Conservation (phyloP, 2,888 invertebrate genomes). For the Conistra vaccinii region DNA sequence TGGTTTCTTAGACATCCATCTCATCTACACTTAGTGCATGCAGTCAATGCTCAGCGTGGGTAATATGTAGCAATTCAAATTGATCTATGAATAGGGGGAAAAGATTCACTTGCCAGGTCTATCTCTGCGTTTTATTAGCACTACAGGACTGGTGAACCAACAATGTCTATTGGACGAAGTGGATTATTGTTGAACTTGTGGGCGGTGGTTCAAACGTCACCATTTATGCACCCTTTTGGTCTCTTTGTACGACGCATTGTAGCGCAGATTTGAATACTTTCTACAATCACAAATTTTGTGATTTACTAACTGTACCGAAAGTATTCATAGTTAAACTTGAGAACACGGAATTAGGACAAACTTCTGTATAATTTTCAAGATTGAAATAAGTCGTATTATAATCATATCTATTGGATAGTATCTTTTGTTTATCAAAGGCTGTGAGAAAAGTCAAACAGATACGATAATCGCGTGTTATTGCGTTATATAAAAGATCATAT, state of each 20-base stretch:
- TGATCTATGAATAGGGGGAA: neutral
- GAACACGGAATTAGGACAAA: neutral
- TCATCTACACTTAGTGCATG: neutral
- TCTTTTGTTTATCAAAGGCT: neutral
- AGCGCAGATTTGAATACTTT: neutral
- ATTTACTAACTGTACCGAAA: too few relatives aligned
- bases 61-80: neutral
- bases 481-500: conserved; percentile 17
- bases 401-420: conserved; percentile 27
- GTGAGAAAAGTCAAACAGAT: conserved; percentile 9
- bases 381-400: neutral
- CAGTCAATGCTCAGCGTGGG: too few relatives aligned
- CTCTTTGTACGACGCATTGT: conserved; percentile 6
- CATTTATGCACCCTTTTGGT: neutral
- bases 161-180: conserved; percentile 9
- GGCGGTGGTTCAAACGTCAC: conserved; percentile 19
- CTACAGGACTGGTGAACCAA: neutral
- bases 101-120: neutral
- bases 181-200: conserved; percentile 23
- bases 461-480: conserved; percentile 1
- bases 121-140: neutral
- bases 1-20: neutral
- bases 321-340: too few relatives aligned
- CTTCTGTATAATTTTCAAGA: neutral
- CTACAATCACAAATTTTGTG: too few relatives aligned